Conservation (phyloP, 2,113 vertebrate species). For the Caretta caretta region DNA sequence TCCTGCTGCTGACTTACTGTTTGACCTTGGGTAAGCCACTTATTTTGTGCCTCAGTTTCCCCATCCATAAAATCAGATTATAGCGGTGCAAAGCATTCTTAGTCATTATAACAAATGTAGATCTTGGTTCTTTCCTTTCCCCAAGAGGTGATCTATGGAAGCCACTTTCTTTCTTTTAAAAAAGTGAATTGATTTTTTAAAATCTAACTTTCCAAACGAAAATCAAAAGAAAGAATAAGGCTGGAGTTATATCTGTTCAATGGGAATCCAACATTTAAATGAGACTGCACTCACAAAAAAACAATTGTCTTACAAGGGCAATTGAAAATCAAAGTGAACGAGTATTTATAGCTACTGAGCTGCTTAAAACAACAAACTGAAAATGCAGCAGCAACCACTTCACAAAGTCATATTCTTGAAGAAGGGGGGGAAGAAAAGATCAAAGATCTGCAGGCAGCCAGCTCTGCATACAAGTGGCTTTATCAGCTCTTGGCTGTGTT, state of each 20-base stretch:
- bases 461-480: conserved; percentile 73
- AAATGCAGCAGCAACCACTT: conserved; percentile 75
- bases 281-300: background rate
- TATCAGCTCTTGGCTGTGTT: conserved; percentile 76
- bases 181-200: conserved; percentile 37
- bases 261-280: conserved; percentile 40
- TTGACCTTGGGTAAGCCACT: background rate
- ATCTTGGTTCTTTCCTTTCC: conserved; percentile 28
- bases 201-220: background rate
- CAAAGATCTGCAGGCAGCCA: conserved; percentile 76
- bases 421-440: conserved; percentile 63
- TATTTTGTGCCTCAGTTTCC: background rate
- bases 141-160: conserved; percentile 19
- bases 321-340: conserved; percentile 75
- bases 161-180: background rate
- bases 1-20: conserved; percentile 8
- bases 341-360: conserved; percentile 76
- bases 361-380: conserved; percentile 78
- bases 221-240: background rate
- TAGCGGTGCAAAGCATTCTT: background rate
- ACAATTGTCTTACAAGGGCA: conserved; percentile 72
- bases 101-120: background rate
- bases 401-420: conserved; percentile 74
- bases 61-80: conserved; percentile 13
- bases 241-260: conserved; percentile 44